Evolutionary conservation across 2,888 invertebrate species (phyloP), one percentile per base, ranked within the genome.

Genomic region (Meteorus colon): DNA sequence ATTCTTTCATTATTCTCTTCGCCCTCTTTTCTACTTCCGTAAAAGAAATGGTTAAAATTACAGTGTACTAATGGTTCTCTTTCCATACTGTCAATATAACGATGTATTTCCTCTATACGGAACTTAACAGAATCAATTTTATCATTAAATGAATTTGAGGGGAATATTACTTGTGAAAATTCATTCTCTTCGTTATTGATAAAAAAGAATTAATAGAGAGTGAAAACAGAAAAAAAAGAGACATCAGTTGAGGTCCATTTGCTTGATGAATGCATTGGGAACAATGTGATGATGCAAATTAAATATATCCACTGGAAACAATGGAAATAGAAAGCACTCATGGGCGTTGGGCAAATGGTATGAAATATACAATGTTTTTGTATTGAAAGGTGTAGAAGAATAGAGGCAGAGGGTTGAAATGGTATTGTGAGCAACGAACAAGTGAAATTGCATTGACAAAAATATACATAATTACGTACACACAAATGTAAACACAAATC

Each of bases 291-390:
- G 85, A 86, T 85, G 86, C 81, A 83, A 86, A 86, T 85, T 84
- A 84, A 85, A 86, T 86, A 85, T 85, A 86, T 86, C 85, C 84
- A 81, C 80, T 80, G 84, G 85, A 84, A 85, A 85, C 81, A 82
- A 76, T 73, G 76, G 73, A 75, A 79, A 77, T 73, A n/a, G 74
- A 60, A 31, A 12, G 65, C 76, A 72, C 74, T 51, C 60, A 66
- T 74, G 65, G 74, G 73, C 24, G 62, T 76, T 48, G 34, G 12
- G 12, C 48, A 16, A 62, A 31, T 72, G 62, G 27, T 48, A 55
- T 77, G 79, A 19, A 55, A 55, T n/a, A 1, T 24, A 24, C 19
- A 55, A 55, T 55, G 55, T 55, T 8, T 8, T 24, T 55, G 55
- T 24, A 6, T 55, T 55, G 55, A 19, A 55, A 55, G 55, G 19